Percentiles rank a stretch among this genome's conserved stretches.
Conservation (phyloP, 2,888 invertebrate species). For the Drosophila demipolita region DNA sequence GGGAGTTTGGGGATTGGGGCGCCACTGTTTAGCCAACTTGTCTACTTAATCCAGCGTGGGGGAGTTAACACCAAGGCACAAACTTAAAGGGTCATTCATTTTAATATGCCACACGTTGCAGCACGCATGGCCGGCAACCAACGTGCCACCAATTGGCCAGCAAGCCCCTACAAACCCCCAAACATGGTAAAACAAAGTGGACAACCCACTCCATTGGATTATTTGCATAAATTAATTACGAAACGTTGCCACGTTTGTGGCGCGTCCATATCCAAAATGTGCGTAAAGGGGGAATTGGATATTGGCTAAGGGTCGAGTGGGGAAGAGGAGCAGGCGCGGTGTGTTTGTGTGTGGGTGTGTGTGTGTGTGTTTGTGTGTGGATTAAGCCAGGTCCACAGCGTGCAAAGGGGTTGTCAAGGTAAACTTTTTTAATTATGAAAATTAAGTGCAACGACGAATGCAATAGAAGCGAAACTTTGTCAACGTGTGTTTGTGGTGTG, state of each 20-base stretch:
- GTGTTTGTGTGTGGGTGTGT: neutral
- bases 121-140: slow-evolving; percentile 57
- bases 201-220: slow-evolving; percentile 43
- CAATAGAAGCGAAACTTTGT: slow-evolving; percentile 60
- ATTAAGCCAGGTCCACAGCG: slow-evolving; percentile 16
- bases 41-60: slow-evolving; percentile 71
- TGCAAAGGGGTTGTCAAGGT: slow-evolving; percentile 63
- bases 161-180: slow-evolving; percentile 3
- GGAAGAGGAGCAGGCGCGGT: neutral
- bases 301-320: slow-evolving; percentile 19
- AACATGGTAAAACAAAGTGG: neutral
- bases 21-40: slow-evolving; percentile 67
- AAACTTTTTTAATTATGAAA: slow-evolving; percentile 79
- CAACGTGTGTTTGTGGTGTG: slow-evolving; percentile 24
- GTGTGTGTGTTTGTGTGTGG: slow-evolving; percentile 6
- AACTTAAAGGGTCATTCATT: slow-evolving; percentile 73
- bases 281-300: slow-evolving; percentile 55
- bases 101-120: slow-evolving; percentile 72
- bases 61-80: slow-evolving; percentile 57
- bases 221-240: slow-evolving; percentile 78
- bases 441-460: slow-evolving; percentile 74
- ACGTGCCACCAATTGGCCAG: slow-evolving; percentile 19
- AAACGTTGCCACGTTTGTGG: slow-evolving; percentile 60
- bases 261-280: slow-evolving; percentile 61
- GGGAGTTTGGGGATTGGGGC: slow-evolving; percentile 7